Percentiles rank a stretch among this genome's conserved stretches.
phyloP scores from a whole-genome alignment of 2,888 invertebrate genomes.

The Oxycera nigricornis region DNA sequence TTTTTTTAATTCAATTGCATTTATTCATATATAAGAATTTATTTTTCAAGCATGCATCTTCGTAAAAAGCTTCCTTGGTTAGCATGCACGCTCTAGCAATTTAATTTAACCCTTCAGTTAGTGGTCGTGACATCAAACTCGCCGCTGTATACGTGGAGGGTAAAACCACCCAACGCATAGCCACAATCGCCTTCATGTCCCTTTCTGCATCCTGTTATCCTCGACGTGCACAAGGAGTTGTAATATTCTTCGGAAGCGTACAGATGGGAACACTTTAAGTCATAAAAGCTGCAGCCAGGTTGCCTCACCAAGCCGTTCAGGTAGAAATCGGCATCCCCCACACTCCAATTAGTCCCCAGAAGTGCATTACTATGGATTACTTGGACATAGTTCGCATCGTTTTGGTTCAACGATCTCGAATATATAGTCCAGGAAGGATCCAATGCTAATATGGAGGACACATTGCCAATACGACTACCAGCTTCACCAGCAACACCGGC shows the following conservation, averaged over 20 bases:
- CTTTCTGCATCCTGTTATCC: neutral
- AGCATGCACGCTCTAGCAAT: too few relatives aligned
- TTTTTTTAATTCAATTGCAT: too few relatives aligned
- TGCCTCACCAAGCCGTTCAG: neutral
- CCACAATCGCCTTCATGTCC: neutral
- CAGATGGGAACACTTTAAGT: neutral
- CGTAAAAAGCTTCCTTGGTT: too few relatives aligned
- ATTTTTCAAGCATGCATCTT: too few relatives aligned
- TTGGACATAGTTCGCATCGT: neutral
- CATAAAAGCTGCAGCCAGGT: neutral
- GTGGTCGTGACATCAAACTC: neutral
- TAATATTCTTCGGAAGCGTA: neutral
- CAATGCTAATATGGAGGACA: neutral
- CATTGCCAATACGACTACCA: neutral
- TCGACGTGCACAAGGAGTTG: neutral
- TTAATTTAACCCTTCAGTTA: neutral
- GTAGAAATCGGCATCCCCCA: neutral
- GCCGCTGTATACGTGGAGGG: neutral
- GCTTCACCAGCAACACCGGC: neutral
- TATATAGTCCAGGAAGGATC: neutral
- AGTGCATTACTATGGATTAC: neutral
- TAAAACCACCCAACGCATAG: neutral
- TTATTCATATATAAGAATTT: too few relatives aligned
- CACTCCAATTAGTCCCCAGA: neutral
- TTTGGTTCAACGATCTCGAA: neutral